Conservation (phyloP, 2,797 vertebrate genomes). For the Picus viridis region DNA sequence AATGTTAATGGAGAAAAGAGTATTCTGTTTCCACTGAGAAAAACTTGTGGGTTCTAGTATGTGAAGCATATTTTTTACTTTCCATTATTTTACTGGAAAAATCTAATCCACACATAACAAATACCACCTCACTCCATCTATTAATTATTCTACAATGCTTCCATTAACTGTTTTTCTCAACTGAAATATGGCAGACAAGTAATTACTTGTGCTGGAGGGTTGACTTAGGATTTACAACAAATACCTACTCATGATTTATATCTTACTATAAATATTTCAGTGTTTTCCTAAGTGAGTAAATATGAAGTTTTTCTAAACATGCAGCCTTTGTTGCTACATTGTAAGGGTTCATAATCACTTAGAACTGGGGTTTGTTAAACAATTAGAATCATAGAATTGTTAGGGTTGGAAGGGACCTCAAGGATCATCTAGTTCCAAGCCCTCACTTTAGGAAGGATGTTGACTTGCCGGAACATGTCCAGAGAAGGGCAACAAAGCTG, state of each 20-base stretch:
- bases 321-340: constrained; percentile 14
- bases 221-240: constrained; percentile 37
- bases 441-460: no score
- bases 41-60: background rate
- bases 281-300: constrained; percentile 44
- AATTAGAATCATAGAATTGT: background rate
- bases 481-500: no score
- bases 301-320: constrained; percentile 54
- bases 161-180: background rate
- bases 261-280: constrained; percentile 62
- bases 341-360: constrained; percentile 35
- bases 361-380: background rate
- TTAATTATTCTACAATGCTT: background rate
- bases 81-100: background rate
- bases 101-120: background rate
- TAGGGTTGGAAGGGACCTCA: no score
- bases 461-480: no score
- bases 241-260: background rate
- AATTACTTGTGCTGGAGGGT: constrained; percentile 25
- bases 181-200: background rate
- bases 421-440: no score
- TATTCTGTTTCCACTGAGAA: background rate
- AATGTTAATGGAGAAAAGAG: background rate
- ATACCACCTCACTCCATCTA: background rate
- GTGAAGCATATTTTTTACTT: background rate